These are phyloP conservation scores for Rhabdomys pumilio DNA, from an alignment of 2,797 vertebrate species.

Conservation along the genomic window DNA sequence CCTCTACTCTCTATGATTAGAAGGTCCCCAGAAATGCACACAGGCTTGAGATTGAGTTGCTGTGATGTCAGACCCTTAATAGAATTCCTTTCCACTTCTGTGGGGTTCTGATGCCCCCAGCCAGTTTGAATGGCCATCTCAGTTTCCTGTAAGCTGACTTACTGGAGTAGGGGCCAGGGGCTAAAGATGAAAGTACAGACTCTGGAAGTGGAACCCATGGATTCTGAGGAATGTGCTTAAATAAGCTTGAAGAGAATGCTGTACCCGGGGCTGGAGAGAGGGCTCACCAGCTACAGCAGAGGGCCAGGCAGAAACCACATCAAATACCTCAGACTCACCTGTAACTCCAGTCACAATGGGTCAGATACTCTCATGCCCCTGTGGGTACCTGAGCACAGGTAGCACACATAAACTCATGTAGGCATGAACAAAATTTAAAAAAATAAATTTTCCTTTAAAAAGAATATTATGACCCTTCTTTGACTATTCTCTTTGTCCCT, in stretches of 20 bases:
- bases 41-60: neutral
- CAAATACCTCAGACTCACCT: neutral
- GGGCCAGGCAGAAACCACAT: neutral
- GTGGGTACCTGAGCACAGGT: neutral
- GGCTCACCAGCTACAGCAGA: neutral
- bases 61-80: neutral
- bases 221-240: neutral
- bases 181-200: conserved; percentile 26
- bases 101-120: neutral
- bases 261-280: neutral
- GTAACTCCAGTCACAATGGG: neutral
- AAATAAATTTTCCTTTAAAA: neutral
- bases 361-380: too few relatives aligned
- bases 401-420: neutral
- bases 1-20: neutral
- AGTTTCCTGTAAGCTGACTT: neutral
- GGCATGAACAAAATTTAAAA: neutral
- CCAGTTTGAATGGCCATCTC: neutral
- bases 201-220: neutral
- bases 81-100: neutral
- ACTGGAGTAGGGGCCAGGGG: neutral
- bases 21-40: neutral
- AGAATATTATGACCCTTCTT: neutral
- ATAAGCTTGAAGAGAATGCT: neutral
- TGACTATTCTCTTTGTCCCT: neutral